Percentiles rank a stretch among this genome's conserved stretches.
Conservation (phyloP, 2,797 vertebrate species). For the Helostoma temminkii region DNA sequence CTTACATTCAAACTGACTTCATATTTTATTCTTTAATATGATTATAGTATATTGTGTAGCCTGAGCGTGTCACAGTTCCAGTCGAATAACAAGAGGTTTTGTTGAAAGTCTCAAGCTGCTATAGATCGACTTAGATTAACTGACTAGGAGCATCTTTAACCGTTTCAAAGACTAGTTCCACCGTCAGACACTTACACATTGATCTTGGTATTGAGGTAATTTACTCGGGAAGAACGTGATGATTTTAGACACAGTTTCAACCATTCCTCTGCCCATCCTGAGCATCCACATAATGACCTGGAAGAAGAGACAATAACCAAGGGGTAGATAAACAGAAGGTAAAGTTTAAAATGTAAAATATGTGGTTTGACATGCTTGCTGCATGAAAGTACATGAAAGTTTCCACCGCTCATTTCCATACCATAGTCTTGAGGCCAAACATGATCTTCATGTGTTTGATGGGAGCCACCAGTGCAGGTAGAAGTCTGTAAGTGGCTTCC, state of each 20-base stretch:
- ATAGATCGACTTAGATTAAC: too few species aligned
- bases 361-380: too few species aligned
- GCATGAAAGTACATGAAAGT: neutral
- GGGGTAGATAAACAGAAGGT: neutral
- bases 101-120: too few species aligned
- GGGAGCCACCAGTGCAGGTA: slow-evolving; percentile 74
- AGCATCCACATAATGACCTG: slow-evolving; percentile 84
- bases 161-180: too few species aligned
- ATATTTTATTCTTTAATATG: too few species aligned
- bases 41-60: too few species aligned
- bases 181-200: slow-evolving; percentile 70
- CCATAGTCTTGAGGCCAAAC: slow-evolving; percentile 85
- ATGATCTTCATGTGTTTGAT: slow-evolving; percentile 87
- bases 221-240: slow-evolving; percentile 73
- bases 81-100: too few species aligned
- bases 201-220: slow-evolving; percentile 76
- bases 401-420: slow-evolving; percentile 35
- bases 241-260: slow-evolving; percentile 71
- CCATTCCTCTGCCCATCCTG: slow-evolving; percentile 47
- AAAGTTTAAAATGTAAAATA: neutral
- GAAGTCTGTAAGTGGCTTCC: slow-evolving; percentile 65
- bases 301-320: neutral
- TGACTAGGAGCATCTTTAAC: too few species aligned
- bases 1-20: too few species aligned
- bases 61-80: too few species aligned